Conservation (phyloP, 1,140 invertebrate species). For the Conopomorpha cramerella region DNA sequence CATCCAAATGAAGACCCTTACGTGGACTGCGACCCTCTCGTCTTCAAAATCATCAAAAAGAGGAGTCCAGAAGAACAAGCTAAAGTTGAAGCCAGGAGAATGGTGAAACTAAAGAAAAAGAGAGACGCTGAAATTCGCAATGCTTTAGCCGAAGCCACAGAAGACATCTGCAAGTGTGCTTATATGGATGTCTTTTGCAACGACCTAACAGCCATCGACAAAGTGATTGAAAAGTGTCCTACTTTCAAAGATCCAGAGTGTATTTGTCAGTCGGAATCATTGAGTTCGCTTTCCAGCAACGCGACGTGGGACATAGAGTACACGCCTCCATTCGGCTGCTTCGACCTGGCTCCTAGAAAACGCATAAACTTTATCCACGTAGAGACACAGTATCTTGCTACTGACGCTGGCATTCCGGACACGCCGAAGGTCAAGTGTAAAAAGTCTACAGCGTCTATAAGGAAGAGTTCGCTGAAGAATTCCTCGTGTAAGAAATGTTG, state of each 20-base stretch:
- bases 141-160: constrained; percentile 38
- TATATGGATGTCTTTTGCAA: constrained; percentile 56
- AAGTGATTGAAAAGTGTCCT: constrained; percentile 45
- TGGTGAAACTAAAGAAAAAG: constrained; percentile 44
- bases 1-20: constrained; percentile 60
- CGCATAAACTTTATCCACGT: constrained; percentile 32
- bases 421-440: constrained; percentile 19
- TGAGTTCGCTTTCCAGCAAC: constrained; percentile 46
- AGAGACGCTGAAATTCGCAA: constrained; percentile 46
- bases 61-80: constrained; percentile 46
- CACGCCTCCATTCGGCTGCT: constrained; percentile 49
- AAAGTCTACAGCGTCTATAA: constrained; percentile 21
- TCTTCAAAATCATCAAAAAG: constrained; percentile 63
- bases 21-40: constrained; percentile 61
- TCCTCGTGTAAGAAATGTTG: too few relatives aligned
- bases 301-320: constrained; percentile 56
- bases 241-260: constrained; percentile 47
- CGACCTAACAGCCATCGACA: constrained; percentile 45
- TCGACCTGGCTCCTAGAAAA: constrained; percentile 36
- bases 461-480: constrained; percentile 7
- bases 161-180: constrained; percentile 55
- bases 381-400: constrained; percentile 41
- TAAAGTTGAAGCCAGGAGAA: constrained; percentile 44
- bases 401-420: constrained; percentile 35
- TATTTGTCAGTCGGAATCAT: constrained; percentile 36